These are phyloP conservation scores for Lacerta agilis DNA, from an alignment of 2,797 vertebrate species.

Conservation along the genomic window DNA sequence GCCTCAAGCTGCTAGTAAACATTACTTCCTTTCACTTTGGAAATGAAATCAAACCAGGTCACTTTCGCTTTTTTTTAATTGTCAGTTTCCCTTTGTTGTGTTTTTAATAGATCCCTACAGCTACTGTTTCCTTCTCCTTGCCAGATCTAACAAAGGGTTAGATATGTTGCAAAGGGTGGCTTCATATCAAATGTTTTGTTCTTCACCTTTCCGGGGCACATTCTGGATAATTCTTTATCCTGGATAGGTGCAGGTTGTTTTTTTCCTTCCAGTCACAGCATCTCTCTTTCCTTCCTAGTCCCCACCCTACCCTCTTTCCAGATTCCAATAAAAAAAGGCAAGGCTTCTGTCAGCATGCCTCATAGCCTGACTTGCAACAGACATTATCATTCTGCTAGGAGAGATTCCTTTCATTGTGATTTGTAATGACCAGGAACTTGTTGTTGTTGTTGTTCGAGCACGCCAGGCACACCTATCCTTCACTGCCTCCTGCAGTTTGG, in stretches of 20 bases:
- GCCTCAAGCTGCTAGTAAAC: constrained; percentile 11
- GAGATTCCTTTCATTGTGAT: neutral
- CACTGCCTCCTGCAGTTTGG: no score
- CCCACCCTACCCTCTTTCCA: no score
- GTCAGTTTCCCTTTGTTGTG: neutral
- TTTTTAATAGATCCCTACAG: neutral
- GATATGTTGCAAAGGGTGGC: neutral
- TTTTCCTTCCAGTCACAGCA: neutral
- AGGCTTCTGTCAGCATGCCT: neutral
- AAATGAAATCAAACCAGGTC: neutral
- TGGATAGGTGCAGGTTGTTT: neutral
- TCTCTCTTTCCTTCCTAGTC: no score
- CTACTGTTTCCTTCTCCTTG: neutral
- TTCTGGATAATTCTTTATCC: neutral
- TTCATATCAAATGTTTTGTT: neutral
- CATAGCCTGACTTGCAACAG: neutral
- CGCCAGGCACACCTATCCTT: no score
- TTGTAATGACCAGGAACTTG: neutral
- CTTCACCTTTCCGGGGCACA: neutral
- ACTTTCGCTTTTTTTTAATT: constrained; percentile 19
- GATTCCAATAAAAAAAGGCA: neutral
- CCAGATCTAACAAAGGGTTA: neutral
- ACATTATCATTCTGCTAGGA: neutral
- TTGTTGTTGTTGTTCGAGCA: no score
- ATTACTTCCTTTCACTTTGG: constrained; percentile 17